phyloP scores from a whole-genome alignment of 2,888 invertebrate species.

The Cheilosia variabilis region DNA sequence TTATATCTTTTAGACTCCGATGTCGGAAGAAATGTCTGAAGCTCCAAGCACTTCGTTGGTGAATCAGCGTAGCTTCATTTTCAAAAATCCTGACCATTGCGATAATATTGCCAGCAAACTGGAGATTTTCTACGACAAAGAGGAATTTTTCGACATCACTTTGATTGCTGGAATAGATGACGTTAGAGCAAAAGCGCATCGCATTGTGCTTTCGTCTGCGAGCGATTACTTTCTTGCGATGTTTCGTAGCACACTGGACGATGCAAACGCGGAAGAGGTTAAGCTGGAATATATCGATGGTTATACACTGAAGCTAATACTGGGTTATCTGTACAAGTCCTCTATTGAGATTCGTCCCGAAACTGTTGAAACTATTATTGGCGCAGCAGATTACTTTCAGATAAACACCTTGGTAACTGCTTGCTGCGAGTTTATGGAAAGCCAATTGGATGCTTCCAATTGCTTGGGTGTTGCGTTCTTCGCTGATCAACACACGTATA shows the following conservation, averaged over 20 bases:
- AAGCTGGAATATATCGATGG: slow-evolving; percentile 26
- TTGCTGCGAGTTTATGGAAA: slow-evolving; percentile 44
- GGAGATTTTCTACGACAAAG: slow-evolving; percentile 7
- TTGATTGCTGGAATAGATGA: slow-evolving; percentile 27
- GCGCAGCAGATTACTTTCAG: slow-evolving; percentile 35
- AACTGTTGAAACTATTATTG: not conserved
- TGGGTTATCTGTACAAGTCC: slow-evolving; percentile 21
- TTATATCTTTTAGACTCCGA: too few species aligned
- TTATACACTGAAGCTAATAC: not conserved
- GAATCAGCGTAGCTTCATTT: not conserved
- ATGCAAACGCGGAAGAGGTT: slow-evolving; percentile 21
- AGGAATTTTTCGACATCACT: slow-evolving; percentile 27
- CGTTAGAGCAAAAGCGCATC: slow-evolving; percentile 16
- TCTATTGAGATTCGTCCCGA: slow-evolving; percentile 4
- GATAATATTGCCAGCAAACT: slow-evolving; percentile 15
- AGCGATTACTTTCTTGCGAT: slow-evolving; percentile 36
- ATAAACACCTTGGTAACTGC: slow-evolving; percentile 3
- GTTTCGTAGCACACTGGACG: slow-evolving; percentile 30
- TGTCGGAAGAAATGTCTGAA: too few species aligned
- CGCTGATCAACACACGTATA: slow-evolving; percentile 38
- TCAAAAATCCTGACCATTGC: slow-evolving; percentile 20
- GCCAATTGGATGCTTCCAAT: slow-evolving; percentile 27
- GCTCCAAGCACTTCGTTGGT: too few species aligned
- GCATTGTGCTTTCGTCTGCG: slow-evolving; percentile 15
- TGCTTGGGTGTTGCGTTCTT: slow-evolving; percentile 41